Evolutionary conservation across 2,797 vertebrate species (phyloP), one percentile per base, ranked within the genome.

Genomic region (Balearica regulorum): DNA sequence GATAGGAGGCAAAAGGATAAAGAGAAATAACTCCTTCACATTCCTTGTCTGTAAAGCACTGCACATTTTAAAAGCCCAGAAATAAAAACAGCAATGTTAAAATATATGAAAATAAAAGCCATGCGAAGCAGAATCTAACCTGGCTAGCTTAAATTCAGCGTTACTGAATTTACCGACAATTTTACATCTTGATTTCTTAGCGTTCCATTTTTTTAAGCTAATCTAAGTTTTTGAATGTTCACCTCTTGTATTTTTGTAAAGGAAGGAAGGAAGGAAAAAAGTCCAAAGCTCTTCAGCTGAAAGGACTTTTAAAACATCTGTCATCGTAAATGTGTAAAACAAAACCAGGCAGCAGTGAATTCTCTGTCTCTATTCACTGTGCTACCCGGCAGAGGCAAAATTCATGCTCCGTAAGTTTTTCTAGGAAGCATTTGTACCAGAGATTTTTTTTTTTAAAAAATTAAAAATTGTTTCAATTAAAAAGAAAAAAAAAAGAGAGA

Each of bases 221-320:
- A 66, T n/a, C 24, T 8, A 31, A 53, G 18, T 35, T 89, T 90
- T 9, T 9, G 3, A 33, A 29, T 2, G 5, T 66, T 65, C 61
- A 3, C 6, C 79, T 57, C 84, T n/a, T 0, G 6, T 25, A 12
- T 65, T 96, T 91, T 65, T n/a, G 37, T 12, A 46, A 62, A 83
- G 83, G 66, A 25, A 77, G 61, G 80, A 83, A 72, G 70, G 89
- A 70, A 53, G 9, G 39, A 28, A 64, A 84, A 53, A 58, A 17
- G 25, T 3, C 28, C 16, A 3, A 29, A 86, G 44, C 72, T 78
- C 49, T 16, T 43, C 6, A 60, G 72, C 88, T 44, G 87, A 83
- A 88, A 80, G 76, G 92, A 81, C 26, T 77, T 86, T 46, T 72
- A 54, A 85, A 93, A 54, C 86, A 86, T 91, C 86, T 77, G 85